Evolutionary conservation across 2,888 invertebrate genomes (phyloP).

Genomic region (Sialis lutaria): DNA sequence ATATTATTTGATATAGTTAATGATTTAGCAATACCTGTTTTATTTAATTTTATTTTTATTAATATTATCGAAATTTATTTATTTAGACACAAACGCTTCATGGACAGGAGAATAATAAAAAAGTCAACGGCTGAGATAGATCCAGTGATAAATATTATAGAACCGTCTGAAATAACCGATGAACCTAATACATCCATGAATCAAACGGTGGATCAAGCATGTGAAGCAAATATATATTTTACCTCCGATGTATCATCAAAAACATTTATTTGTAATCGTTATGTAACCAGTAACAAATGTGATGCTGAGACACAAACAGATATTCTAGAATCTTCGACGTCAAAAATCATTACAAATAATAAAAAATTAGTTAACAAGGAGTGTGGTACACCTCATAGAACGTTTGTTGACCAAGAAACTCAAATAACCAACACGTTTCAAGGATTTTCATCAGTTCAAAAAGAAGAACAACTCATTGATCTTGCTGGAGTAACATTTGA

Average conservation of each 20-base stretch:
- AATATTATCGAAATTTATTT: constrained; percentile 6
- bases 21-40: not conserved
- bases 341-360: not conserved
- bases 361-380: constrained; percentile 1
- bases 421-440: constrained; percentile 1
- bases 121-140: not conserved
- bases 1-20: not conserved
- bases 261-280: constrained; percentile 7
- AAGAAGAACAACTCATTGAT: constrained; percentile 7
- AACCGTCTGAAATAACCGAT: constrained; percentile 2
- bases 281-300: constrained; percentile 2
- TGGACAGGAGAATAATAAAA: constrained; percentile 2
- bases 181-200: not conserved
- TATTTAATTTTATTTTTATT: not conserved
- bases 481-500: constrained; percentile 6
- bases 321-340: constrained; percentile 3
- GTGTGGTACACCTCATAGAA: constrained; percentile 2
- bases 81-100: constrained; percentile 7
- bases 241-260: not conserved
- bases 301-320: constrained; percentile 7
- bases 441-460: constrained; percentile 7
- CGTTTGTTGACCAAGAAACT: not conserved
- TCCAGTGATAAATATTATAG: not conserved
- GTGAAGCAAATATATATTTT: constrained; percentile 5
- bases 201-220: constrained; percentile 4